Base-by-base conservation (phyloP, 2,888 invertebrate species). In the Acrobasis suavella region DNA sequence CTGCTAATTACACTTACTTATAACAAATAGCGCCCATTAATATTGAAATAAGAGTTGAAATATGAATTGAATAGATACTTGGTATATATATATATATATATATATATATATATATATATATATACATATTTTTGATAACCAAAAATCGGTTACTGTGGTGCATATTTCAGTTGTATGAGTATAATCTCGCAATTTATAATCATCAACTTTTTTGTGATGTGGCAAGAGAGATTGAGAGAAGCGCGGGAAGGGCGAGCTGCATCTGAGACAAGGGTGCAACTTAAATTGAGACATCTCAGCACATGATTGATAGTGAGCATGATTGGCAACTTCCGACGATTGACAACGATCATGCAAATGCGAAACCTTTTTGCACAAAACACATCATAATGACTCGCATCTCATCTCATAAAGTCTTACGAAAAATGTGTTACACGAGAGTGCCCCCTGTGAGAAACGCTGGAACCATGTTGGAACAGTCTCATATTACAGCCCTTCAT, bases 401-500 rank as follows among this genome's bases (percentile, higher is more conserved):
- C 42, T 56, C 56, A 56, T 84, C 81, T 78, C 69, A 72, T 68
- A 65, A 72, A 72, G 71, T 75, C 75, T 76, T 77, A 82, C 74
- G 72, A 80, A 83, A 86, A 81, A 79, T 80, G 77, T 74, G 84
- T 89, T 86, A 85, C 85, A 83, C 78, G 72, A 72, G 81, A 83
- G 71, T 81, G 83, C 79, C 72, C 76, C 75, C 72, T 84, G 87
- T 89, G 89, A 82, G 87, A 90, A 32, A 83, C 78, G 81, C 83
- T 80, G 77, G 73, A 79, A 76, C 69, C 77, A 82, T 82, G 81
- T 83, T 80, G 77, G 73, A 79, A 76, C 69, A 77, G 82, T 82
- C 83, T 86, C 82, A 68, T 82, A 86, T 87, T 90, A 89, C 89
- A 87, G 88, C 89, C 91, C 89, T 89, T 91, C 89, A 89, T 89